These are phyloP conservation scores for Phymastichus coffea DNA, from an alignment of 1,140 invertebrate species.

Conservation along the genomic window DNA sequence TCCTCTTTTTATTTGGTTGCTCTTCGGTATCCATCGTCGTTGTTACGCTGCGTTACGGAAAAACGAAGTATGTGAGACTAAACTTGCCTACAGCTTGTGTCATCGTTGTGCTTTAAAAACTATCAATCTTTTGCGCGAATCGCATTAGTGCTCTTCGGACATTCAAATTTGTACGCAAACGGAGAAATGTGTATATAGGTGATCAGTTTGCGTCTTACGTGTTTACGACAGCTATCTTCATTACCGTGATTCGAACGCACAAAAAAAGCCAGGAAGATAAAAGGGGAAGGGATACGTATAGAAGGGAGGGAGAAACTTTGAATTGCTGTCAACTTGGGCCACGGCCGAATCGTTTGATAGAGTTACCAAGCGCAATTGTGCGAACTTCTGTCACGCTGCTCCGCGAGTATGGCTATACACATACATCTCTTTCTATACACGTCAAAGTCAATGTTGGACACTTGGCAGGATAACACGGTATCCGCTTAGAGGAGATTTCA, in stretches of 20 bases:
- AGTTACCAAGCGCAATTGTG: background rate
- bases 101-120: too few relatives aligned
- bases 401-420: too few relatives aligned
- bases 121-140: too few relatives aligned
- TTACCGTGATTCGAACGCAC: too few relatives aligned
- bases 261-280: too few relatives aligned
- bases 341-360: constrained; percentile 52
- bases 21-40: background rate
- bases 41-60: constrained; percentile 5
- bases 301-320: constrained; percentile 37
- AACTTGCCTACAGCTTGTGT: background rate
- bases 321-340: constrained; percentile 54
- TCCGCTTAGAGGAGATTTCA: background rate
- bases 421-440: too few relatives aligned
- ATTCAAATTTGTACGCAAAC: too few relatives aligned
- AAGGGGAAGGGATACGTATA: constrained; percentile 9
- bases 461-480: constrained; percentile 12
- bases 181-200: too few relatives aligned
- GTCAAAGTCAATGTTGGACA: constrained; percentile 8
- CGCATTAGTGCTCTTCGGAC: too few relatives aligned
- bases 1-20: background rate
- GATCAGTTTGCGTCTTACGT: too few relatives aligned
- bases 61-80: constrained; percentile 19
- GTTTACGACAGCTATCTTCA: too few relatives aligned
- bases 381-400: too few relatives aligned